Conservation (phyloP, 2,797 vertebrate species). For the Anguilla anguilla region DNA sequence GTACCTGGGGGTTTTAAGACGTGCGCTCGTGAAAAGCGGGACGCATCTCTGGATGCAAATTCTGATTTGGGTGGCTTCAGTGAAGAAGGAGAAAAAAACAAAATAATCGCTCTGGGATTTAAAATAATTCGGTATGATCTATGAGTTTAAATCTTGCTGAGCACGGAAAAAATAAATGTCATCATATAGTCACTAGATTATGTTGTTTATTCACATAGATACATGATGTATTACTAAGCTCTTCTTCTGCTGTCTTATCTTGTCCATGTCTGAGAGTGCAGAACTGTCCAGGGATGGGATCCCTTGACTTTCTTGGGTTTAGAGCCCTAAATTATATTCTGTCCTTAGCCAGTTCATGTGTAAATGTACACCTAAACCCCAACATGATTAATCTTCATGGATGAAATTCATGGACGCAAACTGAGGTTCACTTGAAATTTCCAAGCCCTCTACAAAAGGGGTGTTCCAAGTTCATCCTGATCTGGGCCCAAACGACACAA, state of each 20-base stretch:
- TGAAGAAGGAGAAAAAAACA: conserved; percentile 47
- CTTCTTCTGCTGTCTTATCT: conserved; percentile 40
- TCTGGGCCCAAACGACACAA: not conserved
- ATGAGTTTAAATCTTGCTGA: conserved; percentile 33
- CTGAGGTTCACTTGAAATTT: not conserved
- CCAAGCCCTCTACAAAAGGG: not conserved
- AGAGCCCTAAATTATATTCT: not conserved
- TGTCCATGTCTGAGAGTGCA: conserved; percentile 6
- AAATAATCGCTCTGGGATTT: conserved; percentile 31
- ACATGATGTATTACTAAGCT: conserved; percentile 41
- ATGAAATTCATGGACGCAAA: not conserved
- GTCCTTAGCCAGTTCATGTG: not conserved
- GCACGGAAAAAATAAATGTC: conserved; percentile 34
- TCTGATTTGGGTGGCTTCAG: conserved; percentile 48
- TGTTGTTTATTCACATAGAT: conserved; percentile 37
- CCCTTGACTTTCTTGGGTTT: conserved; percentile 17
- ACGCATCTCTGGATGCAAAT: conserved; percentile 47
- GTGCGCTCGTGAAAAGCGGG: conserved; percentile 23
- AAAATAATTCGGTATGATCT: conserved; percentile 36
- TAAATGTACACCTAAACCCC: not conserved
- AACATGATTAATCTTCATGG: not conserved
- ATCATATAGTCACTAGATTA: conserved; percentile 40
- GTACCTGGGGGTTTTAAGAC: conserved; percentile 49
- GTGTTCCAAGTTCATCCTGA: not conserved
- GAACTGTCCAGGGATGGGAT: conserved; percentile 29